These are phyloP conservation scores for Lymantria dispar DNA, from an alignment of 2,888 invertebrate genomes.

Conservation along the genomic window DNA sequence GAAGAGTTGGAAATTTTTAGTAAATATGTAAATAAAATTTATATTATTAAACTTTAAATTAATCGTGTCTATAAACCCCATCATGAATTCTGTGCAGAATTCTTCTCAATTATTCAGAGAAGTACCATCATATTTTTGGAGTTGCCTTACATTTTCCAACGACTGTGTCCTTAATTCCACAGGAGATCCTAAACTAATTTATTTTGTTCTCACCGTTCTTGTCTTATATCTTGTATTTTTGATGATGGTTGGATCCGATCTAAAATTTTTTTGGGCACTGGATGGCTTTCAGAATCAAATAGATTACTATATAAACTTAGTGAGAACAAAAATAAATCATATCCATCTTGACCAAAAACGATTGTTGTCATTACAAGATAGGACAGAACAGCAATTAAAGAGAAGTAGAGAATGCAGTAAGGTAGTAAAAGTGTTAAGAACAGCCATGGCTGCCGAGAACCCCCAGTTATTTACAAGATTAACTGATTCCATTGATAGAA, in stretches of 20 bases:
- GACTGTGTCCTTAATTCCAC: conserved; percentile 58
- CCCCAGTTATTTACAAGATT: conserved; percentile 21
- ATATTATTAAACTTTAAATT: neutral
- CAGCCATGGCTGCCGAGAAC: conserved; percentile 32
- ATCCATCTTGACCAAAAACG: conserved; percentile 55
- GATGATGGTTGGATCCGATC: conserved; percentile 51
- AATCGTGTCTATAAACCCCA: conserved; percentile 10
- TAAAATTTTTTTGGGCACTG: conserved; percentile 60
- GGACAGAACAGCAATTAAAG: conserved; percentile 53
- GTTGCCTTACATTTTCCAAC: conserved; percentile 53
- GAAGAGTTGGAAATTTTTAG: neutral
- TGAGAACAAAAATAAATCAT: conserved; percentile 52
- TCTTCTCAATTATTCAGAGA: neutral
- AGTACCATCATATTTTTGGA: conserved; percentile 62
- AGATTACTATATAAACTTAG: conserved; percentile 50
- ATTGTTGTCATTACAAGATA: conserved; percentile 51
- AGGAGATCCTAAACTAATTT: conserved; percentile 53
- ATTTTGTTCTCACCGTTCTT: conserved; percentile 51
- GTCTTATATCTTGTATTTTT: conserved; percentile 53
- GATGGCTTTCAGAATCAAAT: conserved; percentile 54
- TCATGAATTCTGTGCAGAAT: conserved; percentile 38
- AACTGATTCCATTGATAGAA: conserved; percentile 5
- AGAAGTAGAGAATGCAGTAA: conserved; percentile 45
- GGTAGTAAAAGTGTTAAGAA: conserved; percentile 49
- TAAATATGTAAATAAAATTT: neutral